A percentile compares a stretch with the other conserved stretches of the same genome.
These are phyloP conservation scores for Rhorus exstirpatorius DNA, from an alignment of 2,888 invertebrate species.

Conservation along the genomic window DNA sequence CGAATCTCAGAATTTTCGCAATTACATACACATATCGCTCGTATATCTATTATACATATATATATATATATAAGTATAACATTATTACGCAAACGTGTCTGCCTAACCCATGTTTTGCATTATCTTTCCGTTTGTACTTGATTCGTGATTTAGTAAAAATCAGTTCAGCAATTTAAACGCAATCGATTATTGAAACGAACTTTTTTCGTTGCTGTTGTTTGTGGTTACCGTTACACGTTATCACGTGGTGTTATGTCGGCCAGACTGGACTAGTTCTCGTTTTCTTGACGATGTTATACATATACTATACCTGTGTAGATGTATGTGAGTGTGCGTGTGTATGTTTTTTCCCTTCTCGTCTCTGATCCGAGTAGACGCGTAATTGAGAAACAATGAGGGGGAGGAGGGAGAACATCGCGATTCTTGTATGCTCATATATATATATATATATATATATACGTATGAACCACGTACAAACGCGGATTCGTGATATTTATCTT, in stretches of 20 bases:
- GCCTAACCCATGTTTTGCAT: constrained; percentile 1
- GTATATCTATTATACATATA: background rate
- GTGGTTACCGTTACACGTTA: constrained; percentile 19
- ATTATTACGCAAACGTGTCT: constrained; percentile 34
- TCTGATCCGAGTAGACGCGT: constrained; percentile 26
- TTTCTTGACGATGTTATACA: constrained; percentile 17
- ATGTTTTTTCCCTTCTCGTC: constrained; percentile 29
- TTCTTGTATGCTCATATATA: constrained; percentile 6
- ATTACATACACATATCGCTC: constrained; percentile 29
- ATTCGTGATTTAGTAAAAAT: background rate
- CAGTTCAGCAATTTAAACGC: background rate
- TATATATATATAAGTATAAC: background rate
- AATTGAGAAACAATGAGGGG: constrained; percentile 36
- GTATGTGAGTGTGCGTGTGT: background rate
- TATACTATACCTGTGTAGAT: background rate
- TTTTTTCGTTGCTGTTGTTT: constrained; percentile 3
- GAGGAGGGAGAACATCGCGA: background rate
- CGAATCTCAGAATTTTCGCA: constrained; percentile 66
- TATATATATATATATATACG: constrained; percentile 6
- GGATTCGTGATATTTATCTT: constrained; percentile 28
- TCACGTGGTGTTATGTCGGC: constrained; percentile 4
- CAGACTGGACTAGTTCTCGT: constrained; percentile 39
- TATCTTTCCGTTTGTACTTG: constrained; percentile 7
- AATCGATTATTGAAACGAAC: constrained; percentile 10
- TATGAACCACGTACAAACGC: background rate